Evolutionary conservation across 2,113 vertebrate genomes (phyloP).

Genomic region (Sinocyclocheilus anshuiensis): DNA sequence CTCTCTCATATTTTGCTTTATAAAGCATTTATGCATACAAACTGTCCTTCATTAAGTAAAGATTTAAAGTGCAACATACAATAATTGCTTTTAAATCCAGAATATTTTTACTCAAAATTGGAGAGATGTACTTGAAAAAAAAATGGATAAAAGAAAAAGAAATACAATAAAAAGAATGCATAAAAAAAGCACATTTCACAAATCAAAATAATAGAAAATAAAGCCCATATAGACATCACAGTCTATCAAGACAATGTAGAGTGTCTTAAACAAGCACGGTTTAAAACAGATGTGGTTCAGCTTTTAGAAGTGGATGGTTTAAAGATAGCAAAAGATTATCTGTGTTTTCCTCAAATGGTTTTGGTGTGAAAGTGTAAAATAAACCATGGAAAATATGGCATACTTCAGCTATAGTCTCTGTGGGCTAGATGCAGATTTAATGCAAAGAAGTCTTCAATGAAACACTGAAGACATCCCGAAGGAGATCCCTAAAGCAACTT

Average conservation of each 20-base stretch:
- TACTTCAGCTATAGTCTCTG: neutral
- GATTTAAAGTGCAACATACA: neutral
- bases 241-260: neutral
- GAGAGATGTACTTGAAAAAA: neutral
- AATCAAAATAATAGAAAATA: neutral
- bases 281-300: neutral
- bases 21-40: neutral
- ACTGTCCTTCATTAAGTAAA: neutral
- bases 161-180: neutral
- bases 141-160: neutral
- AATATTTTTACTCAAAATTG: neutral
- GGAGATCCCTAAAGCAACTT: neutral
- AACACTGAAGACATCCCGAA: neutral
- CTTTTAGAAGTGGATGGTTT: neutral
- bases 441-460: neutral
- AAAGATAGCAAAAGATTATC: neutral
- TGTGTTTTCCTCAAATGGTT: neutral
- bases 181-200: neutral
- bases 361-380: slow-evolving; percentile 4
- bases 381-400: neutral
- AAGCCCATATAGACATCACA: neutral
- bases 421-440: neutral
- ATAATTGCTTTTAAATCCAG: neutral
- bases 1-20: neutral
- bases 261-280: neutral